Base-by-base conservation (phyloP, 2,888 invertebrate genomes). In the Polydrusus tereticollis region DNA sequence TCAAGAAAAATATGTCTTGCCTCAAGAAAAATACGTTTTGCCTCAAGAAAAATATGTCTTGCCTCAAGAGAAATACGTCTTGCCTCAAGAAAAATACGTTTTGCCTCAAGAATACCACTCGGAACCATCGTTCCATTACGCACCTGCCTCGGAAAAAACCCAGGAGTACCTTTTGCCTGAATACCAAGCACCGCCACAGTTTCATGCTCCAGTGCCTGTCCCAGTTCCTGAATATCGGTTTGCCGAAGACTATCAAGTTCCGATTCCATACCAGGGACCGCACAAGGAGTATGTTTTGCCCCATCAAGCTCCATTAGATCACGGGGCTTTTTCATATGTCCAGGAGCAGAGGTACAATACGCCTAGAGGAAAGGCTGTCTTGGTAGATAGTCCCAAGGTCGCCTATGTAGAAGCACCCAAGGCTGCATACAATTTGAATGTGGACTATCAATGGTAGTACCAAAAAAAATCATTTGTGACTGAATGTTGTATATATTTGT, bases 261-360 rank as follows among this genome's bases (percentile, higher is more conserved):
- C 47, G 16, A 4, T 52, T 45, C n/a, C 57, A 20, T 55, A 64
- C 14, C 38, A 38, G 41, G 38, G 21, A 20, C 64, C 70, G 7
- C 7, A 59, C 12, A 52, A 52, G 23, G 62, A 60, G 20, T 62
- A 60, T 21, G 36, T 59, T 4, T 23, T 45, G 1, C 14, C 41
- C 12, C 16, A 23, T n/a, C 36, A 57, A 10, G 33, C 50, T 18
- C 43, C 60, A 12, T n/a, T 60, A 6, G 23, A 23, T 6, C 45
- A 26, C 4, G 33, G n/a, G 16, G 67, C 66, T 10, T 59, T 59
- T 47, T 69, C 64, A n/a, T 69, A 68, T 20, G 65, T 69, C 0
- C 60, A 73, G 33, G 73, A 69, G 12, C 58, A 69, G 3, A 47
- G 60, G 16, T 69, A 65, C 45, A 45, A 68, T 20, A 58, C 65